These are phyloP conservation scores for Apodemia zela DNA, from an alignment of 2,888 invertebrate genomes.

Conservation along the genomic window DNA sequence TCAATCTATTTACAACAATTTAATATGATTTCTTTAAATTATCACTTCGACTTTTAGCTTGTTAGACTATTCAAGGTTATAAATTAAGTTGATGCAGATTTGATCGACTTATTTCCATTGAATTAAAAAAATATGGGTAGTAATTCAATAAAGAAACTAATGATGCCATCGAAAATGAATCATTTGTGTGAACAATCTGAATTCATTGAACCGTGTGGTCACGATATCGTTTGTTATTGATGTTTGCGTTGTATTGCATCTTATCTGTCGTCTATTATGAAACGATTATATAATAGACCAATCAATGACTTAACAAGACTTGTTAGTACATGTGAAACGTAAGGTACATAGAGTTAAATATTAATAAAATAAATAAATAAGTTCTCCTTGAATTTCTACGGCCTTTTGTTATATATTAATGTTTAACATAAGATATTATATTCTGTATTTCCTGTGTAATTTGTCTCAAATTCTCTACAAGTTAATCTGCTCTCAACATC, in stretches of 20 bases:
- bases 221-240: neutral
- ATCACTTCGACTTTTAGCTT: slow-evolving; percentile 3
- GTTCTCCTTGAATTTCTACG: no score
- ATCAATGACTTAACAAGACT: no score
- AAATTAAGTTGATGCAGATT: neutral
- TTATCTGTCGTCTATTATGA: neutral
- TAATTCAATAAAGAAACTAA: neutral
- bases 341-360: no score
- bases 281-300: neutral
- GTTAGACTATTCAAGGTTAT: neutral
- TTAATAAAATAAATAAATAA: no score
- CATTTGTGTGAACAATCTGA: slow-evolving; percentile 2
- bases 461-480: no score
- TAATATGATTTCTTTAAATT: neutral
- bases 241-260: slow-evolving; percentile 5
- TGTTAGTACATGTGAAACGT: no score
- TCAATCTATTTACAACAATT: neutral
- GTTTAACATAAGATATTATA: no score
- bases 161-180: neutral
- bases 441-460: no score
- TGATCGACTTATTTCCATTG: neutral
- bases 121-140: neutral
- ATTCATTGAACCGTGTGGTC: slow-evolving; percentile 6
- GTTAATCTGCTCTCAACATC: no score
- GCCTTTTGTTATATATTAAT: no score